Conservation (phyloP, 1,140 invertebrate genomes). For the Paraescarpia echinospica region DNA sequence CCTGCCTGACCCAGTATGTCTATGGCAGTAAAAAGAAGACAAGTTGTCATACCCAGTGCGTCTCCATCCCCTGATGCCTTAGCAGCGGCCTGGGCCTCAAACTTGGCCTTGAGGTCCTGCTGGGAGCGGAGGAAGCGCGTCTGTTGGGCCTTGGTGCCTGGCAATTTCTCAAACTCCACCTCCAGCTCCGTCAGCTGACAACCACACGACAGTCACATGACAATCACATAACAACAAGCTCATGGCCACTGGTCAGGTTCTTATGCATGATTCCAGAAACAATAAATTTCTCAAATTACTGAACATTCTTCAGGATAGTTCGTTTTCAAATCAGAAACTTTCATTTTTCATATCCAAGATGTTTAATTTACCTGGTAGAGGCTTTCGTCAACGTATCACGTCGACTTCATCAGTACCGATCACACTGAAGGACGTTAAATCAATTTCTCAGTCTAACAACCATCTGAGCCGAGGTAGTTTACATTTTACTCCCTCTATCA, state of each 20-base stretch:
- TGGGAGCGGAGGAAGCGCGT: slow-evolving; percentile 84
- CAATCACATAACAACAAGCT: neutral
- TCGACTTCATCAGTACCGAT: too few species aligned
- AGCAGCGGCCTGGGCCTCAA: slow-evolving; percentile 67
- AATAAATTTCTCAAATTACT: too few species aligned
- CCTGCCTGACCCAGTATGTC: too few species aligned
- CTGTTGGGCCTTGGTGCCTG: slow-evolving; percentile 70
- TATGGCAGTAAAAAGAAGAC: neutral
- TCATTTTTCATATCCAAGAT: too few species aligned
- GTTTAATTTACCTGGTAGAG: too few species aligned
- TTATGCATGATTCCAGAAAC: neutral
- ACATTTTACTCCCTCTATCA: neutral
- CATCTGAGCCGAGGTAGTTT: neutral
- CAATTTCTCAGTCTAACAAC: neutral
- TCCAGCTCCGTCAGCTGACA: slow-evolving; percentile 80
- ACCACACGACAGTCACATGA: neutral
- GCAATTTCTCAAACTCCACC: slow-evolving; percentile 80
- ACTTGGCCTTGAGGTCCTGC: slow-evolving; percentile 66
- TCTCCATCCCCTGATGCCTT: slow-evolving; percentile 42
- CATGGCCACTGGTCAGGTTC: slow-evolving; percentile 14
- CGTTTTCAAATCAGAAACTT: too few species aligned
- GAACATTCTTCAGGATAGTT: too few species aligned
- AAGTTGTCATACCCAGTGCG: neutral
- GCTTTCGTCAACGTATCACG: too few species aligned
- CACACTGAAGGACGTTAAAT: too few species aligned